Evolutionary conservation across 2,888 invertebrate genomes (phyloP).

Genomic region (Aspidapion aeneum): DNA sequence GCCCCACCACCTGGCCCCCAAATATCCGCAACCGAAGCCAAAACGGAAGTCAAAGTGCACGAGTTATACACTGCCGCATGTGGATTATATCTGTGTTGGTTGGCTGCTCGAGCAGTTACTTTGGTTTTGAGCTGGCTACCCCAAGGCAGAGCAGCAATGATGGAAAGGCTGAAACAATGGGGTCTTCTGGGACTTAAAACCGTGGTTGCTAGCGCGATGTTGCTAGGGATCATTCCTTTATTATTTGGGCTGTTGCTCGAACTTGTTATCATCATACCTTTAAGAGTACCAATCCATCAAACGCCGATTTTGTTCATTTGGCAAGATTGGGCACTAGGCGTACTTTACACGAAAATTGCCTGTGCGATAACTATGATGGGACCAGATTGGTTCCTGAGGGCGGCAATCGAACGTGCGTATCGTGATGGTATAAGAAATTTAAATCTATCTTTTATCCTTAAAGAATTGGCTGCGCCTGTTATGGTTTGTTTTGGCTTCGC

Average conservation of each 20-base stretch:
- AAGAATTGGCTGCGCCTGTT: constrained; percentile 85
- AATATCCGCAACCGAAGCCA: constrained; percentile 34
- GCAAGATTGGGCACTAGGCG: constrained; percentile 98
- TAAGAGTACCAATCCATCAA: constrained; percentile 88
- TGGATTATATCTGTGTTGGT: constrained; percentile 94
- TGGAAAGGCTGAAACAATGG: constrained; percentile 71
- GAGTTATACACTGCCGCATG: constrained; percentile 95
- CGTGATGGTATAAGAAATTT: constrained; percentile 91
- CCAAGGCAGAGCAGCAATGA: constrained; percentile 76
- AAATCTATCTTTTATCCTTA: constrained; percentile 81
- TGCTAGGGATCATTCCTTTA: constrained; percentile 88
- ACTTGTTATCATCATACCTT: constrained; percentile 85
- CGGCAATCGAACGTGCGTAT: constrained; percentile 90
- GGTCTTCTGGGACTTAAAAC: constrained; percentile 71
- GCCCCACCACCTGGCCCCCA: constrained; percentile 45
- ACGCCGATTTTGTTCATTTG: constrained; percentile 85
- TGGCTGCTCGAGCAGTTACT: constrained; percentile 77
- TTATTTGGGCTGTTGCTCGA: constrained; percentile 91
- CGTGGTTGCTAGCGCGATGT: constrained; percentile 68
- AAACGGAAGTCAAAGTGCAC: constrained; percentile 61
- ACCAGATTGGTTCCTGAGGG: constrained; percentile 90
- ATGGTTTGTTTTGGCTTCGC: constrained; percentile 85
- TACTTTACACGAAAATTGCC: constrained; percentile 95
- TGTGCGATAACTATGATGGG: constrained; percentile 98
- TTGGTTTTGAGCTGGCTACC: constrained; percentile 86